Conservation (phyloP, 1,140 invertebrate genomes). For the Sipha flava region DNA sequence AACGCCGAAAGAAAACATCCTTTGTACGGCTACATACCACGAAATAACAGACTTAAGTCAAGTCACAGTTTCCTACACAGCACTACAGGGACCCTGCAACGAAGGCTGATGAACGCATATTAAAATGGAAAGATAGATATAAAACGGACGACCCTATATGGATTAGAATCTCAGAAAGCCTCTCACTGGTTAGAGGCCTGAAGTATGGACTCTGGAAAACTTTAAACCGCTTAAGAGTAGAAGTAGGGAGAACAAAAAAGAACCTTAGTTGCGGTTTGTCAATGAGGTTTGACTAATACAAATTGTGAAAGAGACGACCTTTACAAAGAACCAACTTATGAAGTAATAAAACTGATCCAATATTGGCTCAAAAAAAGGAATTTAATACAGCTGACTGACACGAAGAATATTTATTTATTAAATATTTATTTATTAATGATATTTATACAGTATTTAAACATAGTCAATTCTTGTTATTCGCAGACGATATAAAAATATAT, state of each 20-base stretch:
- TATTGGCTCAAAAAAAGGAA: too few relatives aligned
- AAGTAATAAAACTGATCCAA: too few relatives aligned
- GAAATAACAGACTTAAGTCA: neutral
- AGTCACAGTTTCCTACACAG: neutral
- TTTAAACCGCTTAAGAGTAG: neutral
- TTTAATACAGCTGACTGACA: too few relatives aligned
- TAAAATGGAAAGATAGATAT: neutral
- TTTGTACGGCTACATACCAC: neutral
- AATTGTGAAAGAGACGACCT: too few relatives aligned
- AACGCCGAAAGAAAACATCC: neutral
- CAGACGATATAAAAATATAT: too few relatives aligned
- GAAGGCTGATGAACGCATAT: neutral
- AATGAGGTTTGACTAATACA: too few relatives aligned
- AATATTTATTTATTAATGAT: too few relatives aligned
- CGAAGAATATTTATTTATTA: too few relatives aligned
- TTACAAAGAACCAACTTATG: too few relatives aligned
- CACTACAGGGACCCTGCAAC: neutral
- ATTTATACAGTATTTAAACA: too few relatives aligned
- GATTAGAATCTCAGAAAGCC: neutral
- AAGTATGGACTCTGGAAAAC: neutral
- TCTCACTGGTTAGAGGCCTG: neutral
- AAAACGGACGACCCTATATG: neutral
- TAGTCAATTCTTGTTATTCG: too few relatives aligned
- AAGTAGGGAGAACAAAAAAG: neutral
- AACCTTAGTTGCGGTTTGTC: neutral